Base-by-base conservation (phyloP, 2,888 invertebrate genomes). In the Buathra laborator region DNA sequence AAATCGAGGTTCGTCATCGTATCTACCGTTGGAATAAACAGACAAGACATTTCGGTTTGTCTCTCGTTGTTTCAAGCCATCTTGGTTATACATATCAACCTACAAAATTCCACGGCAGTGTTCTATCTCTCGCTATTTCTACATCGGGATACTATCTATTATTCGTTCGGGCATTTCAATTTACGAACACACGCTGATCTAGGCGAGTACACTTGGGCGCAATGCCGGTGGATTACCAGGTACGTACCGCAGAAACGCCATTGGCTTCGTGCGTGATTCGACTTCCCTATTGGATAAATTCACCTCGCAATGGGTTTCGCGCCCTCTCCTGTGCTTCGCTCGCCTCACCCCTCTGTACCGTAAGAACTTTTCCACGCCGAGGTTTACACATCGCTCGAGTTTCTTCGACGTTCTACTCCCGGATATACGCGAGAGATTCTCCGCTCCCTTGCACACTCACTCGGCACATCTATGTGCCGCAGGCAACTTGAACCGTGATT, bases 261-360 rank as follows among this genome's bases (percentile, higher is more conserved):
- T 85, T 85, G 85, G 81, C 79, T 84, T 59, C 78, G 87, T 86
- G 87, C 88, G 88, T 88, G 88, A 88, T 85, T 85, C 71, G 87
- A 88, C 83, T 88, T 67, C 83, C 59, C 74, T 81, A 87, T 87
- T 77, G 79, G 87, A 86, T 87, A 85, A 83, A 86, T 87, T 83
- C 81, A 56, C 76, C 79, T 80, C 70, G 43, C 75, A 78, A 56
- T 66, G 71, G 68, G 24, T 64, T 59, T 70, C 80, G 68, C 75
- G 56, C 64, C 44, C 70, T 68, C 71, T 71, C 62, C 75, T 81
- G 46, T 67, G 53, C 78, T 77, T 75, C 70, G 14, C 70, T 51
- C 29, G 56, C 53, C 70, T 66, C 9, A 37, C 37, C 37, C 37
- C 37, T 37, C 37, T 29, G 37, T 53, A 32, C 16, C n/a, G 51